phyloP scores from a whole-genome alignment of 1,140 invertebrate genomes.

The Varroa destructor region DNA sequence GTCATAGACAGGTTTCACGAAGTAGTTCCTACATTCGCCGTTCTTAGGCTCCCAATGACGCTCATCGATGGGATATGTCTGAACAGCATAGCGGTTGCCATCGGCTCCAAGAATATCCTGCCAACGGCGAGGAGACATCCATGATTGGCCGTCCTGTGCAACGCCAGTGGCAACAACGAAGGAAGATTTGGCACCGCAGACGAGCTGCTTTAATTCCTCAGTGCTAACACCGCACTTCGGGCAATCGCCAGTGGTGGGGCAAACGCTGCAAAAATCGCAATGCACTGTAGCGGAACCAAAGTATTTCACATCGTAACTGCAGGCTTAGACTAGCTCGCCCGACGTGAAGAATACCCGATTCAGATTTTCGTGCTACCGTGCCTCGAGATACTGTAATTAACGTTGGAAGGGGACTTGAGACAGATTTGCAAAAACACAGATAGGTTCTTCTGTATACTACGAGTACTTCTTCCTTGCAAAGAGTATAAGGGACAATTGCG shows the following conservation, averaged over 20 bases:
- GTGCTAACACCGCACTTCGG: not conserved
- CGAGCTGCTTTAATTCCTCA: not conserved
- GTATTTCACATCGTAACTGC: no score
- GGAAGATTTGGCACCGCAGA: slow-evolving; percentile 10
- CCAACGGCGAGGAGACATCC: slow-evolving; percentile 22
- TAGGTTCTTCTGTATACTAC: no score
- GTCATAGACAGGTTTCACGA: slow-evolving; percentile 18
- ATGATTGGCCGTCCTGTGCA: not conserved
- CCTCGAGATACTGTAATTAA: no score
- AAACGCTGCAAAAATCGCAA: slow-evolving; percentile 20
- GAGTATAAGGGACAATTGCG: no score
- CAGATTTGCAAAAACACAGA: no score
- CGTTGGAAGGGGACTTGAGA: no score
- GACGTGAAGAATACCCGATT: no score
- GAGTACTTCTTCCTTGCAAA: no score
- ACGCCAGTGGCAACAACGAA: slow-evolving; percentile 23
- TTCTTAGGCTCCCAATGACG: slow-evolving; percentile 15
- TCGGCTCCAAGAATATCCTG: slow-evolving; percentile 20
- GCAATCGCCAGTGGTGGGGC: slow-evolving; percentile 6
- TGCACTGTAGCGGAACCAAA: not conserved
- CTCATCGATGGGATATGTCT: slow-evolving; percentile 8
- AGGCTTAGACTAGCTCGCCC: no score
- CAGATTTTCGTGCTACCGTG: no score
- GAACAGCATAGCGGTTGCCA: slow-evolving; percentile 2
- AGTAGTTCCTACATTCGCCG: slow-evolving; percentile 12